These are phyloP conservation scores for Mesoclemmys tuberculata DNA, from an alignment of 2,113 vertebrate genomes.

Conservation along the genomic window DNA sequence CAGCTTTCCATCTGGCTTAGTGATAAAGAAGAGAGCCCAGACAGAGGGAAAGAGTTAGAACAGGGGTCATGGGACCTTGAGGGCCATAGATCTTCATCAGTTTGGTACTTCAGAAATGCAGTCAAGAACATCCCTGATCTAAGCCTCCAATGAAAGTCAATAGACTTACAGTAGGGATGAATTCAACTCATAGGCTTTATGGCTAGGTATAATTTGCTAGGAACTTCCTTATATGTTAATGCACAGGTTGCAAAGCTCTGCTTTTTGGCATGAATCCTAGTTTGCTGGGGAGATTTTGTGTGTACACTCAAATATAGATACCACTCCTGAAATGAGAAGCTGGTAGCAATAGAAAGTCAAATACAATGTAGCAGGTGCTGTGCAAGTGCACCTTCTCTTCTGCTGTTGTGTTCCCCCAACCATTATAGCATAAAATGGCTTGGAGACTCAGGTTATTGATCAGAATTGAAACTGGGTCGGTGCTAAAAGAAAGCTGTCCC, in stretches of 20 bases:
- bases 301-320: background rate
- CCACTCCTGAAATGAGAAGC: background rate
- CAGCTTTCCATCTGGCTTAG: background rate
- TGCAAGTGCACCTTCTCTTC: background rate
- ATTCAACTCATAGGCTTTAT: rapidly evolving
- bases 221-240: background rate
- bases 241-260: background rate
- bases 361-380: background rate
- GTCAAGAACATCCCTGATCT: background rate
- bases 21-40: slow-evolving; percentile 30
- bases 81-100: background rate
- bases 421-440: background rate
- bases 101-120: background rate
- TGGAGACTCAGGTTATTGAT: background rate
- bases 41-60: background rate
- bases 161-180: background rate
- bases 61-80: background rate
- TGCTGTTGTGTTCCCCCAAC: background rate
- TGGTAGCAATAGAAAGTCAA: background rate
- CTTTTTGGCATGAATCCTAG: background rate
- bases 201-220: background rate
- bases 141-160: background rate
- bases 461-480: background rate
- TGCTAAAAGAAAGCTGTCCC: background rate
- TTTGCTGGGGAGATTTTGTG: background rate